These are phyloP conservation scores for Eulemur mongoz DNA, from an alignment of 2,797 vertebrate genomes.

Conservation along the genomic window DNA sequence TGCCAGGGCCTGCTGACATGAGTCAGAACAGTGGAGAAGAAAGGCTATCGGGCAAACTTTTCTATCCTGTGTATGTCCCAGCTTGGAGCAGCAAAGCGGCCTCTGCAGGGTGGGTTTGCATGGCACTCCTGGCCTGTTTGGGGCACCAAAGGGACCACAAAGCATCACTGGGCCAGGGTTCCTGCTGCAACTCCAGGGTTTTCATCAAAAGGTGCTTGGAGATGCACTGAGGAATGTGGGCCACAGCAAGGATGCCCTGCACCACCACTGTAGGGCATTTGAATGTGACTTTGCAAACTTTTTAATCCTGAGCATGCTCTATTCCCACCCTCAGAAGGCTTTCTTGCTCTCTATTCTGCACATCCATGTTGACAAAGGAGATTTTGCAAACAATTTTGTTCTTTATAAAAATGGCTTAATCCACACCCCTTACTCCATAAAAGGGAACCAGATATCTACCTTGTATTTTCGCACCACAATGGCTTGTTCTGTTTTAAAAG, in stretches of 20 bases:
- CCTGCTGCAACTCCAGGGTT: background rate
- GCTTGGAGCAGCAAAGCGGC: background rate
- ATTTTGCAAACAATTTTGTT: slow-evolving; percentile 10
- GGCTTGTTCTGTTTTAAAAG: too few species aligned
- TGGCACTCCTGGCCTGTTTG: background rate
- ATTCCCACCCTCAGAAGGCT: background rate
- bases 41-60: background rate
- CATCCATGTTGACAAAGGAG: background rate
- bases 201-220: background rate
- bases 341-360: background rate
- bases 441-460: too few species aligned
- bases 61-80: background rate
- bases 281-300: background rate
- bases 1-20: background rate
- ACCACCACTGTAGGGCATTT: background rate
- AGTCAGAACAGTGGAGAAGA: background rate
- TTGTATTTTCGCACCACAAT: too few species aligned
- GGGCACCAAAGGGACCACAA: background rate
- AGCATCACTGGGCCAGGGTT: background rate
- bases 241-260: background rate
- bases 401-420: slow-evolving; percentile 50
- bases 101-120: background rate
- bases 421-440: background rate
- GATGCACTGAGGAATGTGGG: background rate
- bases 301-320: background rate